These are phyloP conservation scores for Elymnias hypermnestra DNA, from an alignment of 1,140 invertebrate genomes.

Conservation along the genomic window DNA sequence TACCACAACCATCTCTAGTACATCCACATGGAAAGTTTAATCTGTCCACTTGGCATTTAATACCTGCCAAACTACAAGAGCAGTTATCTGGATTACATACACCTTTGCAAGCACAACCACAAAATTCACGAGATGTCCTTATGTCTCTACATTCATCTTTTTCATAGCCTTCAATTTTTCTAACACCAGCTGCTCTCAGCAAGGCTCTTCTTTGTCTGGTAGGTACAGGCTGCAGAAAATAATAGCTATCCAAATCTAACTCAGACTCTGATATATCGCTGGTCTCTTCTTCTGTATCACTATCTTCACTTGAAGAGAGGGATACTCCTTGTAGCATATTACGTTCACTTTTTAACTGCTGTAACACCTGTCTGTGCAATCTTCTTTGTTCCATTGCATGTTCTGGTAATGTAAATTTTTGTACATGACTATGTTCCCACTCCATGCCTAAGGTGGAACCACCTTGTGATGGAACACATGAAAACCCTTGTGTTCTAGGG, in stretches of 20 bases:
- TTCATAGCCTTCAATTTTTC: conserved; percentile 95
- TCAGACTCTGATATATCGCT: conserved; percentile 90
- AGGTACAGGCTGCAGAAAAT: conserved; percentile 94
- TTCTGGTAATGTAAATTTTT: conserved; percentile 83
- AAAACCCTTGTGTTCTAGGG: conserved; percentile 96
- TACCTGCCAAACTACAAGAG: conserved; percentile 94
- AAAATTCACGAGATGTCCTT: conserved; percentile 93
- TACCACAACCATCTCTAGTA: conserved; percentile 94
- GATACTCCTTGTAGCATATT: conserved; percentile 72
- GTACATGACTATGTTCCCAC: conserved; percentile 86
- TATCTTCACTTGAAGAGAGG: conserved; percentile 84
- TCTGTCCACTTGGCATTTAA: conserved; percentile 97
- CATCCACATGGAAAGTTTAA: conserved; percentile 98
- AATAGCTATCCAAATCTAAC: conserved; percentile 93
- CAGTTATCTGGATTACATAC: conserved; percentile 97
- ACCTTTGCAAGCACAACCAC: conserved; percentile 96
- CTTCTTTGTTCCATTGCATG: conserved; percentile 92
- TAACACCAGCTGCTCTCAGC: conserved; percentile 91
- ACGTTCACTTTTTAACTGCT: conserved; percentile 84
- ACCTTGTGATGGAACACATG: conserved; percentile 97
- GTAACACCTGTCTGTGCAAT: conserved; percentile 88
- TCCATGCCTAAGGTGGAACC: conserved; percentile 98
- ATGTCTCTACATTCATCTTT: conserved; percentile 97
- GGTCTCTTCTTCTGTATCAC: conserved; percentile 86
- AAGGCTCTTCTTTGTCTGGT: conserved; percentile 92